Evolutionary conservation across 1,140 invertebrate genomes (phyloP), one percentile per base, ranked within the genome.

Genomic region (Piezodorus guildinii): DNA sequence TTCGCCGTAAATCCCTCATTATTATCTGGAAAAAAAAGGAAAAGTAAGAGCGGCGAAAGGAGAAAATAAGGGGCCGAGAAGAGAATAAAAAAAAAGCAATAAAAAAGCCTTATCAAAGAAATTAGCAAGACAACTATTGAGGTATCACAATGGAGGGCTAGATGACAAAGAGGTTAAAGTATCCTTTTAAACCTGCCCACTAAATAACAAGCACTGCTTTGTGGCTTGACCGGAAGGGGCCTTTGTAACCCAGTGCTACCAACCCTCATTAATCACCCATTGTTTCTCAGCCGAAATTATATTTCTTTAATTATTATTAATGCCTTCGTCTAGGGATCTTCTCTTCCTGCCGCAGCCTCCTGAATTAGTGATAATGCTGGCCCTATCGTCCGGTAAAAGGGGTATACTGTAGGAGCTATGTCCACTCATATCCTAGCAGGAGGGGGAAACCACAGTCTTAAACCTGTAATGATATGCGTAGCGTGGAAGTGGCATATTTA

Each of bases 291-390:
- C 46, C 46, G 46, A 17, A 19, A 49, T 49, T 49, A 17, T 49
- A 49, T 49, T 49, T 49, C 46, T 49, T 49, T 49, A 49, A 49
- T 49, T 49, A 49, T 49, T 49, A 49, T 49, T 49, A 49, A 49
- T 49, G 46, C 46, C 21, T 5, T 49, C 21, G 46, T 21, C 46
- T 21, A 21, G 46, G 12, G 6, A 39, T 39, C 34, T 39, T 10
- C 12, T 12, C 34, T 39, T 39, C 34, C 34, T 39, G 4, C 34
- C 49, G n/a, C 49, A 10, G 23, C 49, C 49, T 16, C 23, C 8
- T 52, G 49, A 27, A 58, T 27, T 21, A 27, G 54, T 21, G 34
- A 12, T 39, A 39, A 39, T 39, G 34, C 34, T 6, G 34, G 34
- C 34, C 1, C 34, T 39, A 39, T 39, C 34, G 34, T 39, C 34